Base-by-base conservation (phyloP, 2,797 vertebrate genomes). In the Amblyopsis hoosieri region DNA sequence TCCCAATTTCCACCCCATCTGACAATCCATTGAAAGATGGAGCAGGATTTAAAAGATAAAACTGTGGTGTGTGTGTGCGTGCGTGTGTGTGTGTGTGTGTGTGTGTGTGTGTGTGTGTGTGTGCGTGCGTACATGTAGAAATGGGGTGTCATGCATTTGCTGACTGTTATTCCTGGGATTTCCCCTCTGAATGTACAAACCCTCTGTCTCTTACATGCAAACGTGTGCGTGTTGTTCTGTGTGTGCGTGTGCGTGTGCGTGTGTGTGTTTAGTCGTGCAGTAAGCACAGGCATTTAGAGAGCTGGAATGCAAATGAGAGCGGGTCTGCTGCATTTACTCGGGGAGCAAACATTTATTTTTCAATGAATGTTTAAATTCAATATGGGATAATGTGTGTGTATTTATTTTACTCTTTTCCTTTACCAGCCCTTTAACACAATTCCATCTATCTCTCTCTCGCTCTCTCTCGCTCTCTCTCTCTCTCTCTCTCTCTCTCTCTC, bases 381-480 rank as follows among this genome's bases (percentile, higher is more conserved):
- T 37, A 37, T 37, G 37, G 37, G 37, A 6, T 7, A 37, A 37
- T 37, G 37, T 37, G 37, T 37, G 6, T 37, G 37, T 37, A 1
- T 37, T 37, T 37, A 6, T 37, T 37, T 7, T 37, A 37, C 37
- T 37, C 37, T 37, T 7, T 37, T 37, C 37, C 37, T 9, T 37
- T 9, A 37, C 9, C 37, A 37, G 6, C 23, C 23, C 23, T 23
- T 23, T 23, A 23, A 37, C 0, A 9, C 6, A 7, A 15, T 10
- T 6, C 13, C 19, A 12, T 8, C 17, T 75, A 71, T 71, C 59
- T 49, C 55, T 17, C 65, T 5, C 11, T 46, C 47, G 46, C 72
- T 15, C 46, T 6, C 42, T 57, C 13, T 0, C 5, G 5, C 57
- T 4, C 31, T 48, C 45, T 56, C 58, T 57, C 54, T 67, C 47